These are phyloP conservation scores for Hylaeus volcanicus DNA, from an alignment of 1,140 invertebrate species.

Conservation along the genomic window DNA sequence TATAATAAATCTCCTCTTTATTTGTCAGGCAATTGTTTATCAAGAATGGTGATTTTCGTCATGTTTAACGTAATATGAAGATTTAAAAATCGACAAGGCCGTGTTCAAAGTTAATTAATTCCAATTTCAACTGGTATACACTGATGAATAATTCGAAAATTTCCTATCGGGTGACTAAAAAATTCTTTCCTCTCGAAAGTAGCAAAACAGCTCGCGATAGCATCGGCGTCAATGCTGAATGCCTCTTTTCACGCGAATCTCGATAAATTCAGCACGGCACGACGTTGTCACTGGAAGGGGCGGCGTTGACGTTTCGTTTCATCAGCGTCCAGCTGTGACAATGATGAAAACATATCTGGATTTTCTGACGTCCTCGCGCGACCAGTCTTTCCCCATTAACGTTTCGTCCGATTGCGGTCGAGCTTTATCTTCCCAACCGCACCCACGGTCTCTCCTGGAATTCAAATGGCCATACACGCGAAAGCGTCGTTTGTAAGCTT, in stretches of 20 bases:
- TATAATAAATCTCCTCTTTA: too few species aligned
- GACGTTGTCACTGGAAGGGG: not conserved
- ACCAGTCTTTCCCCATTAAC: conserved; percentile 9
- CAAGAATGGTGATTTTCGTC: too few species aligned
- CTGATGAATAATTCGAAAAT: too few species aligned
- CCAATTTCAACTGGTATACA: too few species aligned
- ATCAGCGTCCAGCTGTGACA: not conserved
- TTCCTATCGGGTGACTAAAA: too few species aligned
- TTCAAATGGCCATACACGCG: not conserved
- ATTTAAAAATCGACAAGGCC: too few species aligned
- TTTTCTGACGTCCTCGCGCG: not conserved
- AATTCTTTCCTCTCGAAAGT: not conserved
- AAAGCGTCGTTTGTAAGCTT: conserved; percentile 6
- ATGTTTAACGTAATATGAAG: too few species aligned
- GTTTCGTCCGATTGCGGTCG: not conserved
- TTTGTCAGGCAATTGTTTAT: too few species aligned
- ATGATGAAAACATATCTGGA: not conserved
- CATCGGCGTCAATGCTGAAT: not conserved
- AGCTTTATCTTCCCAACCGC: conserved; percentile 3
- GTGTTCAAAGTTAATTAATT: too few species aligned
- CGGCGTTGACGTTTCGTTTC: not conserved
- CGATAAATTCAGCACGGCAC: too few species aligned
- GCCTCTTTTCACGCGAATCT: not conserved
- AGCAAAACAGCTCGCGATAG: not conserved
- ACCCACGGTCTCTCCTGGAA: not conserved